A percentile compares a stretch with the other conserved stretches of the same genome.
These are phyloP conservation scores for Watersipora subatra DNA, from an alignment of 1,140 invertebrate species.

Conservation along the genomic window DNA sequence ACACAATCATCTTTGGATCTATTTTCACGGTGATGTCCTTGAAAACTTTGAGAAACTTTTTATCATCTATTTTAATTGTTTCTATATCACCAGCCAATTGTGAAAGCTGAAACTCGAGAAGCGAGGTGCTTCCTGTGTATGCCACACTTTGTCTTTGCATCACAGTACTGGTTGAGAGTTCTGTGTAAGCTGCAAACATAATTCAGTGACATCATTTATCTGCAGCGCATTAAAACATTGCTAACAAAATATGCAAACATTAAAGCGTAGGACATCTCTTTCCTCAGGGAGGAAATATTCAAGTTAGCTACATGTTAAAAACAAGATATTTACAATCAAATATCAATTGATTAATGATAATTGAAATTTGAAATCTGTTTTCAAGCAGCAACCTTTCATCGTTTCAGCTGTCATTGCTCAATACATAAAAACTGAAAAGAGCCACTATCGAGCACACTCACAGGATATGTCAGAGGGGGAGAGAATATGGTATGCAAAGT, in stretches of 20 bases:
- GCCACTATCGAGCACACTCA: too few relatives aligned
- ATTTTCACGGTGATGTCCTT: constrained; percentile 62
- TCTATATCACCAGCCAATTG: constrained; percentile 71
- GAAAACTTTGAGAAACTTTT: constrained; percentile 55
- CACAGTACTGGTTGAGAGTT: constrained; percentile 81
- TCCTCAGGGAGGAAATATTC: too few relatives aligned
- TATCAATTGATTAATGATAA: too few relatives aligned
- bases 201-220: background rate
- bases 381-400: too few relatives aligned
- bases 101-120: constrained; percentile 67
- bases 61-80: constrained; percentile 51
- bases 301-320: too few relatives aligned
- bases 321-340: too few relatives aligned
- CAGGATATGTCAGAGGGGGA: constrained; percentile 76
- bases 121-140: constrained; percentile 61
- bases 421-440: too few relatives aligned
- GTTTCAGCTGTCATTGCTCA: too few relatives aligned
- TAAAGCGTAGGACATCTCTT: too few relatives aligned
- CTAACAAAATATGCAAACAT: too few relatives aligned
- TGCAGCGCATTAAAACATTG: too few relatives aligned
- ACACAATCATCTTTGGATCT: constrained; percentile 66
- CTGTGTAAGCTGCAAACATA: constrained; percentile 68
- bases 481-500: constrained; percentile 95
- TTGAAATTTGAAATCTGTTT: too few relatives aligned
- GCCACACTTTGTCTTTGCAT: constrained; percentile 76